These are phyloP conservation scores for Mesoclemmys tuberculata DNA, from an alignment of 2,113 vertebrate genomes.

Conservation along the genomic window DNA sequence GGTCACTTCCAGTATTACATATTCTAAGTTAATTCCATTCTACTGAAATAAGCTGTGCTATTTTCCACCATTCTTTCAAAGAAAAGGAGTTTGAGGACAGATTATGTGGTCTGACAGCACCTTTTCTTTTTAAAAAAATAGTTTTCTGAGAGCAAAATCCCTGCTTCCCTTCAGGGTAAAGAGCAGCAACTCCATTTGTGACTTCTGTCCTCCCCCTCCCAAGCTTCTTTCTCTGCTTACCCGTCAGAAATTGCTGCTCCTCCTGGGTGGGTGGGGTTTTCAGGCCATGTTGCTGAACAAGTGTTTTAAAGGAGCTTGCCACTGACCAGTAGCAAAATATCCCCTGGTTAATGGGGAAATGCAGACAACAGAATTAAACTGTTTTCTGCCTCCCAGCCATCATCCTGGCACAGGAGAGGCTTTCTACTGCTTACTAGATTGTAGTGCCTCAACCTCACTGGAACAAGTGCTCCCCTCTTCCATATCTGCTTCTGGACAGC, in stretches of 20 bases:
- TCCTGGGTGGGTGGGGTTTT: conserved; percentile 46
- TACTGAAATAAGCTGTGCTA: not conserved
- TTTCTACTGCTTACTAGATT: not conserved
- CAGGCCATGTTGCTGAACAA: not conserved
- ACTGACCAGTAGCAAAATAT: not conserved
- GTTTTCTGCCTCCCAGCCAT: conserved; percentile 16
- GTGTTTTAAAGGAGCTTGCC: conserved; percentile 24
- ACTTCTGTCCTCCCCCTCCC: not conserved
- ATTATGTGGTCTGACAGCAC: not conserved
- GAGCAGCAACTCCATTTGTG: not conserved
- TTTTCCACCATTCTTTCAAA: not conserved
- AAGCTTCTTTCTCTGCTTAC: conserved; percentile 15
- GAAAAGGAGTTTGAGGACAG: not conserved
- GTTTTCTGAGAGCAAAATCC: not conserved
- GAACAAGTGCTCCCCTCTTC: not conserved
- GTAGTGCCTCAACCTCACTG: conserved; percentile 29
- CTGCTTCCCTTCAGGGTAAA: not conserved
- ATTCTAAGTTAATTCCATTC: rapidly evolving
- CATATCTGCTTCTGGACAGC: conserved; percentile 20
- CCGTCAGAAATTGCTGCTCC: not conserved
- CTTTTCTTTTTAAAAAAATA: not conserved
- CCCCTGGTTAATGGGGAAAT: not conserved
- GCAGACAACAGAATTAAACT: conserved; percentile 2
- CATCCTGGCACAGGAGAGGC: conserved; percentile 5
- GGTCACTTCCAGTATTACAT: not conserved